phyloP scores from a whole-genome alignment of 2,113 vertebrate genomes.

The Eidolon helvum region DNA sequence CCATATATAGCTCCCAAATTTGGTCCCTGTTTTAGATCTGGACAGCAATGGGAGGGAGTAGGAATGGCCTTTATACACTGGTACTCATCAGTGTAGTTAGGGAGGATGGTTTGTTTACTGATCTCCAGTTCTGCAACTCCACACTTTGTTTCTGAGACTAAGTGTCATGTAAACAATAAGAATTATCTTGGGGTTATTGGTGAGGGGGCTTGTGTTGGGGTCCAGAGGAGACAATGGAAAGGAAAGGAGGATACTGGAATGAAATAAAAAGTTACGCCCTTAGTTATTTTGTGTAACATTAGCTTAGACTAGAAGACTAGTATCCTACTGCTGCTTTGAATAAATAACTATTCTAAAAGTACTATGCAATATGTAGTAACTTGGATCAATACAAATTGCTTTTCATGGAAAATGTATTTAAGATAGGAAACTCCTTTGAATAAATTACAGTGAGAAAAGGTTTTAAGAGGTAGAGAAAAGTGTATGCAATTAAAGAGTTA shows the following conservation, averaged over 20 bases:
- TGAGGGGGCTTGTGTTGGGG: background rate
- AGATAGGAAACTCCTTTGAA: conserved; percentile 24
- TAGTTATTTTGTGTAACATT: background rate
- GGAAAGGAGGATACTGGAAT: background rate
- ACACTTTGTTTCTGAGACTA: conserved; percentile 1
- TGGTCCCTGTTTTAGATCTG: background rate
- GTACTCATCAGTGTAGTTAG: background rate
- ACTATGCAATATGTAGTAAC: background rate
- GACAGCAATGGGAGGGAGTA: background rate
- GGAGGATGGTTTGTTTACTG: background rate
- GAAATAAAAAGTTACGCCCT: background rate
- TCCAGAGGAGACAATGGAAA: background rate
- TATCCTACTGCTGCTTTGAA: background rate
- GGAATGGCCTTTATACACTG: background rate
- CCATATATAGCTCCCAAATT: background rate
- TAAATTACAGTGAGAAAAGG: background rate
- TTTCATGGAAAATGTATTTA: conserved; percentile 39
- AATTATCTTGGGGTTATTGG: background rate
- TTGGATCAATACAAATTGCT: background rate
- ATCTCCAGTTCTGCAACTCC: background rate
- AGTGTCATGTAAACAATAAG: background rate
- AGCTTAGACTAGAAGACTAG: background rate
- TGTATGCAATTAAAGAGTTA: too few species aligned
- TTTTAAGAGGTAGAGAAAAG: background rate
- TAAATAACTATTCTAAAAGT: conserved; percentile 8